Percentiles rank a stretch among this genome's conserved stretches.
Evolutionary conservation across 1,140 invertebrate genomes (phyloP).

Genomic region (Rhyacophila brunnea): DNA sequence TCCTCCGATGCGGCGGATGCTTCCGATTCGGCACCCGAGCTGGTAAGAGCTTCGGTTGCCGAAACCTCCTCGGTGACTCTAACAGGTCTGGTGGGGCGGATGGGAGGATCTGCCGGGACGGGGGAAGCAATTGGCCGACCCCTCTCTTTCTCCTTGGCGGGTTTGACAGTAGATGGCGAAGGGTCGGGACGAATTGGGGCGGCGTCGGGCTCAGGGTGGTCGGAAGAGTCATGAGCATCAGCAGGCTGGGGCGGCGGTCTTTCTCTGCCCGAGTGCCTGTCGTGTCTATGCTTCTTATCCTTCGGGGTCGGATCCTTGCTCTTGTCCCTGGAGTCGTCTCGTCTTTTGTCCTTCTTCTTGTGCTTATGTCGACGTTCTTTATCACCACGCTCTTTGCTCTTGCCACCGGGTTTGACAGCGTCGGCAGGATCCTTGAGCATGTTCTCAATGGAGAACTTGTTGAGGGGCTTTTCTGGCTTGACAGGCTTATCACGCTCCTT

Average conservation of each 20-base stretch:
- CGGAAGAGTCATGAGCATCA: slow-evolving; percentile 40
- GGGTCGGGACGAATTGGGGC: slow-evolving; percentile 14
- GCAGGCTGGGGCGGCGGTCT: slow-evolving; percentile 45
- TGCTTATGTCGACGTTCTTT: slow-evolving; percentile 54
- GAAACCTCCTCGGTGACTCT: no score
- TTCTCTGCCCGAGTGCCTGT: slow-evolving; percentile 53
- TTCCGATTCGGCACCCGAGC: slow-evolving; percentile 23
- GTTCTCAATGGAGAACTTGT: slow-evolving; percentile 53
- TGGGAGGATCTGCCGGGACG: slow-evolving; percentile 53
- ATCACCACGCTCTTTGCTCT: slow-evolving; percentile 50
- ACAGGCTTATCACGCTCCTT: slow-evolving; percentile 37
- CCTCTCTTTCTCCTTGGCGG: slow-evolving; percentile 43
- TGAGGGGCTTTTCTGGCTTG: slow-evolving; percentile 42
- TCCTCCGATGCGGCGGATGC: slow-evolving; percentile 22
- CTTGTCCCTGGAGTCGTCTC: slow-evolving; percentile 54
- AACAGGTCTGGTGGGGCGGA: no score
- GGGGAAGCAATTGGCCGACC: slow-evolving; percentile 47
- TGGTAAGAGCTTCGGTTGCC: slow-evolving; percentile 5
- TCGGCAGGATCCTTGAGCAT: slow-evolving; percentile 46
- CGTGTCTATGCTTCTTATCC: slow-evolving; percentile 62
- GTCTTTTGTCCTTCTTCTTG: slow-evolving; percentile 56
- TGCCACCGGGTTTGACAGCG: slow-evolving; percentile 45
- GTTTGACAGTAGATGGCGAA: slow-evolving; percentile 14
- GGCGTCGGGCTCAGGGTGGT: slow-evolving; percentile 43
- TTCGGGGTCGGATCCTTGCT: slow-evolving; percentile 53